Base-by-base conservation (phyloP, 2,797 vertebrate species). In the Tokudaia tokunoshimensis region DNA sequence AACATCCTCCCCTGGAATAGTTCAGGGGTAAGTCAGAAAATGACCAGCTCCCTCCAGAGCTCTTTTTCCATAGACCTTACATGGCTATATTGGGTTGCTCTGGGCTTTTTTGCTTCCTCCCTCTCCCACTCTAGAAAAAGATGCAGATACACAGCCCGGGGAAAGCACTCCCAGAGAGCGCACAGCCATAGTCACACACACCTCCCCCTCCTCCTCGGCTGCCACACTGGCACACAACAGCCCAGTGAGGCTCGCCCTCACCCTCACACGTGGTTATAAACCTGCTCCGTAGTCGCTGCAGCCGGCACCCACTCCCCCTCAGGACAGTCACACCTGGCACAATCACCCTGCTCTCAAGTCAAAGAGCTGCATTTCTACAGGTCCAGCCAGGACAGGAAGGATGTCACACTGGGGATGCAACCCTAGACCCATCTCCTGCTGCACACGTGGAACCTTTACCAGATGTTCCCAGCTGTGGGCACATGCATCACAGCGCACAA, bases 11-110 rank as follows among this genome's bases (percentile, higher is more conserved):
- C 91, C 97, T 97, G 95, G 97, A 98, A 96, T 97, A 97, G 94
- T 98, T 98, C 96, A 98, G 97, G 97, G 93, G 52, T 94, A 98
- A 82, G 97, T 94, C 97, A 93, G 92, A 97, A 14, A 94, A 93
- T 96, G 6, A 94, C 94, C 92, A 50, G 87, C 97, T 76, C 92
- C 94, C 37, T 82, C 79, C 72, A 92, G 89, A 96, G 95, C 72
- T 15, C 87, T 96, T 81, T 91, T 97, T 52, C 17, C 92, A 84
- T 94, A 55, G 88, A 96, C 98, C 98, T 98, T 98, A 98, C 95
- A 97, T 98, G 98, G 98, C 97, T 95, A 41, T 97, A 87, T 89
- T 94, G 97, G 93, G 14, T 61, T 59, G 59, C 67, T 65, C 4
- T 2, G 95, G 76, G 96, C 94, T 97, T 96, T 94, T 94, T 93